These are phyloP conservation scores for Dasysyrphus tricinctus DNA, from an alignment of 2,888 invertebrate genomes.

Conservation along the genomic window DNA sequence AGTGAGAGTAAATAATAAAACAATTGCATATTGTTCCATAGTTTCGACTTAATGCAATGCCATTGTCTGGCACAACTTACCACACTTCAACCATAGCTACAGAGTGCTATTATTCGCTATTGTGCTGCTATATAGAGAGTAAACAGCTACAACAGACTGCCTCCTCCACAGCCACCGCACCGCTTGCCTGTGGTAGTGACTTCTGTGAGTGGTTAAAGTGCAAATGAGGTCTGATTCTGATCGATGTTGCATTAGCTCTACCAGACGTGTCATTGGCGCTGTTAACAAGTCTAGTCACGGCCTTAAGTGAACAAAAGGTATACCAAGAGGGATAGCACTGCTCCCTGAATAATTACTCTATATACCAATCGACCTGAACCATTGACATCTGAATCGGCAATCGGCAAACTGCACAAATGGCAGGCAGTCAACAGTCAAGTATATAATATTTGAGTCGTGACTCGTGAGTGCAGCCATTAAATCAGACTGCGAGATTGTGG, in stretches of 20 bases:
- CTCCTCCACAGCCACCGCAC: too few species aligned
- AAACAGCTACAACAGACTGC: neutral
- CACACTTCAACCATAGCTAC: slow-evolving; percentile 19
- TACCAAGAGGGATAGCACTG: slow-evolving; percentile 15
- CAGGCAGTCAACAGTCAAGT: slow-evolving; percentile 8
- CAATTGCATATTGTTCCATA: slow-evolving; percentile 52
- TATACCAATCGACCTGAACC: slow-evolving; percentile 57
- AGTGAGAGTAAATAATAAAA: slow-evolving; percentile 43
- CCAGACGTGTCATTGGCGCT: slow-evolving; percentile 62
- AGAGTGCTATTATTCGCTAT: neutral
- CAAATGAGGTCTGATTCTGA: slow-evolving; percentile 47
- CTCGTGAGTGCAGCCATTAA: slow-evolving; percentile 56
- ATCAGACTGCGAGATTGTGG: slow-evolving; percentile 53
- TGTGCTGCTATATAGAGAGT: neutral
- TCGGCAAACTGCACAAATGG: neutral
- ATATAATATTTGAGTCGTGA: neutral
- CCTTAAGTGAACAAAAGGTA: slow-evolving; percentile 48
- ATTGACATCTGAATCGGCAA: slow-evolving; percentile 55
- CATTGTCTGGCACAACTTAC: slow-evolving; percentile 58
- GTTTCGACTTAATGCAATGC: slow-evolving; percentile 49
- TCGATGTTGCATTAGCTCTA: slow-evolving; percentile 62
- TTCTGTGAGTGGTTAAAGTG: slow-evolving; percentile 31
- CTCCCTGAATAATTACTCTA: slow-evolving; percentile 61
- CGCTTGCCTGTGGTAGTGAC: neutral
- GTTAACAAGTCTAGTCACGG: slow-evolving; percentile 72